Evolutionary conservation across 35 echinoderm and acorn worm species (phyloP), one percentile per base, ranked within the genome.

Genomic region (Apostichopus japonicus): DNA sequence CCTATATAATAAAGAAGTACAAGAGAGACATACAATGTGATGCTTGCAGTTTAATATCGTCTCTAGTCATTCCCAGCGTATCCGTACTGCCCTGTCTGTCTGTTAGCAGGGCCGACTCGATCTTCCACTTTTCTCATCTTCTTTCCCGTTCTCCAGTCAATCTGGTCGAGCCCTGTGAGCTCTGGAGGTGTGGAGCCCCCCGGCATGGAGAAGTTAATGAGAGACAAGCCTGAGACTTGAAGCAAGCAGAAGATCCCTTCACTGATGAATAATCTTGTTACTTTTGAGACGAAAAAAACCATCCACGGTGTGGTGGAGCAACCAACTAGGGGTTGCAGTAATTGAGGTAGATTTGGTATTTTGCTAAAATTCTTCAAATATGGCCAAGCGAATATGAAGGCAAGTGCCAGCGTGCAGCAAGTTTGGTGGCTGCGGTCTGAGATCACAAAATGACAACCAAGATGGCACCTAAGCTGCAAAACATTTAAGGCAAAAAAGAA

Each of bases 151-250:
- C 19, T 27, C 24, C 88, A 96, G 95, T 94, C 92, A 55, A 96
- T 96, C 93, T 96, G 95, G 95, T 94, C 95, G 55, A 96, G 92
- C 56, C 95, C 95, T 5, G 16, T 94, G 90, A 90, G 95, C 75
- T 84, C 91, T 11, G 77, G 77, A 9, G 84, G 84, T 23, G 62
- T 23, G 17, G 93, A 94, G 75, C 92, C 90, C 53, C 92, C 95
- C 10, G 88, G 88, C 16, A 75, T 96, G 89, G 95, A 96, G 88
- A 84, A 94, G 57, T 71, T 94, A 8, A 55, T 94, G 72, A 90
- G 91, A 71, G 86, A 93, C 90, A 94, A 92, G 77, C 91, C 94
- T 2, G 95, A 96, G 72, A 96, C 92, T 87, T 96, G 95, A 96
- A 93, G 92, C 92, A 94, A 93, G 90, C 62, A 65, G 27, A 57